These are phyloP conservation scores for Epicampocera succincta DNA, from an alignment of 2,888 invertebrate genomes.

Conservation along the genomic window DNA sequence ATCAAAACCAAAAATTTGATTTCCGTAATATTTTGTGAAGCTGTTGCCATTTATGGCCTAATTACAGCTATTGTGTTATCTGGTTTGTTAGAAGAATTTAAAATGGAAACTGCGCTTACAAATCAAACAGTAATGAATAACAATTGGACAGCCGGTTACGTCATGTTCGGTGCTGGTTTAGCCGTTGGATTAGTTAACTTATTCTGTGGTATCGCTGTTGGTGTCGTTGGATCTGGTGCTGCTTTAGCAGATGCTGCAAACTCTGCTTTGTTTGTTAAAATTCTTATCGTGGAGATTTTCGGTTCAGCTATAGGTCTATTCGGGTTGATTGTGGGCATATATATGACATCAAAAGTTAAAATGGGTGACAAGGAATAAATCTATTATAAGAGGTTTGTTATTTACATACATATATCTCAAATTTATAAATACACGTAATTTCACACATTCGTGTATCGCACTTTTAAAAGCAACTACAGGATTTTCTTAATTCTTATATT, in stretches of 20 bases:
- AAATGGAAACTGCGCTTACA: constrained; percentile 74
- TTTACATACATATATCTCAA: not conserved
- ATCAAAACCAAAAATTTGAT: constrained; percentile 99
- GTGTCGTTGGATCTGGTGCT: constrained; percentile 99
- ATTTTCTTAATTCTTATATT: too few relatives aligned
- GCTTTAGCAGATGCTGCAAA: constrained; percentile 99
- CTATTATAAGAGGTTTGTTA: constrained; percentile 62
- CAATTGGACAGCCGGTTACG: constrained; percentile 93
- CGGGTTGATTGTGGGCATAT: constrained; percentile 98
- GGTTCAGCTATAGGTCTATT: constrained; percentile 99
- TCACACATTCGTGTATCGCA: too few relatives aligned
- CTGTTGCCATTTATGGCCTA: constrained; percentile 99
- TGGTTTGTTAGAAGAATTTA: constrained; percentile 87
- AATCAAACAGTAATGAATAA: constrained; percentile 82
- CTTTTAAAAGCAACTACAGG: too few relatives aligned
- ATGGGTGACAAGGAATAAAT: constrained; percentile 86
- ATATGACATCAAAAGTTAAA: constrained; percentile 92
- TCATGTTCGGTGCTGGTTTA: constrained; percentile 97
- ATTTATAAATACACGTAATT: too few relatives aligned
- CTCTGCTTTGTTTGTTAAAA: constrained; percentile 97
- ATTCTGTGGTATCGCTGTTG: constrained; percentile 95
- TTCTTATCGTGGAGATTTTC: constrained; percentile 99
- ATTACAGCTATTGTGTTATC: constrained; percentile 99
- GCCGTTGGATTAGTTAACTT: constrained; percentile 97
- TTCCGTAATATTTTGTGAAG: constrained; percentile 99